Evolutionary conservation across 1,140 invertebrate genomes (phyloP), one percentile per base, ranked within the genome.

Genomic region (Eupeodes corollae): DNA sequence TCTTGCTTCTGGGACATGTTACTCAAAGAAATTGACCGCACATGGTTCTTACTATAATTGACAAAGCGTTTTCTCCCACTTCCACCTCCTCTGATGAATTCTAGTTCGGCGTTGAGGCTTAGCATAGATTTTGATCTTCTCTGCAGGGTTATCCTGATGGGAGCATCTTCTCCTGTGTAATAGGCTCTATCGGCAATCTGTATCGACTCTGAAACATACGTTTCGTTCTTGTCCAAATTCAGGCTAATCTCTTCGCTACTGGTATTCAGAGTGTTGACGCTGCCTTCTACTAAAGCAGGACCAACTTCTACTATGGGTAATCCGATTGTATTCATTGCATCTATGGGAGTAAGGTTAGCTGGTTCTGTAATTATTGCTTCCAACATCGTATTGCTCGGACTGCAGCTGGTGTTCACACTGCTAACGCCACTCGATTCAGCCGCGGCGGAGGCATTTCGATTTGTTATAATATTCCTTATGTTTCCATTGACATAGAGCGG

Each of bases 311-410:
- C 13, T 18, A 9, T 39, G 5, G 65, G 65, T 46, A 68, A 34
- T 2, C 66, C 65, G 33, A 66, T 26, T 8, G 56, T 64, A 30
- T 68, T 68, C 65, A 68, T 68, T 6, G 65, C 66, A 42, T 65
- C 56, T 38, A 64, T 31, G 32, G 14, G 6, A 43, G 26, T 43
- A 31, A 26, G 42, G 8, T 43, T 31, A 14, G 26, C 26, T 43
- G 30, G 26, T 43, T 43, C 42, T 9, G 42, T 19, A 13, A 13
- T 19, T 15, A 31, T 31, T 13, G 21, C 8, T 26, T 26, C 21
- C 21, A 26, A 26, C 21, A 26, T 26, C 21, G 21, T 26, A 26
- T 26, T 26, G 21, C 21, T 26, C 3, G 21, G 21, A 26, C 21
- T 26, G 8, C 21, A 26, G 35, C 15, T 37, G 15, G 13, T 44